Evolutionary conservation across 2,113 vertebrate species (phyloP).

Genomic region (Ivindomyrus marchei): DNA sequence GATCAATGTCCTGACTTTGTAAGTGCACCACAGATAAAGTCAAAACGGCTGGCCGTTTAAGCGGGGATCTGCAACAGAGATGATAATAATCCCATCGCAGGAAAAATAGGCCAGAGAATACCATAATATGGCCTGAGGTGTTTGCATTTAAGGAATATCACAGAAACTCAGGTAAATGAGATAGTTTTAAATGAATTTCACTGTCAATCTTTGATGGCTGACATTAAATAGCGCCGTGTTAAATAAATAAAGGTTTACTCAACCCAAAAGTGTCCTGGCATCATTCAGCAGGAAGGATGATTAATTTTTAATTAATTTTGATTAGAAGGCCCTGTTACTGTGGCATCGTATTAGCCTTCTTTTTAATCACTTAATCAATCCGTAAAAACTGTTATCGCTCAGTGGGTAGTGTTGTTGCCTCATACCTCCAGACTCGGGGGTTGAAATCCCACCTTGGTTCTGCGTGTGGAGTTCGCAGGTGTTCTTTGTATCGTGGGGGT

Average conservation of each 20-base stretch:
- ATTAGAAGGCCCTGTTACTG: background rate
- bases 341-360: background rate
- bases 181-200: background rate
- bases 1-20: background rate
- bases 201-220: background rate
- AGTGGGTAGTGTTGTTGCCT: background rate
- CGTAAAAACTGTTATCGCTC: background rate
- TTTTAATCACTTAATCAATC: background rate
- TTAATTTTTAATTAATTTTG: constrained; percentile 9
- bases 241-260: background rate
- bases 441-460: background rate
- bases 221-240: background rate
- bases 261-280: background rate
- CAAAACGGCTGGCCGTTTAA: background rate
- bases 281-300: background rate
- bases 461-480: background rate
- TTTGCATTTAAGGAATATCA: background rate
- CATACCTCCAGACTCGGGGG: background rate
- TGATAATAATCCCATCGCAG: background rate
- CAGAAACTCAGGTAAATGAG: background rate
- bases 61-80: background rate
- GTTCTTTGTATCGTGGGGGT: background rate
- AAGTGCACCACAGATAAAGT: background rate
- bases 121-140: background rate
- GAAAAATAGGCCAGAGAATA: background rate